A percentile compares a stretch with the other conserved stretches of the same genome.
These are phyloP conservation scores for Acanthurus tractus DNA, from an alignment of 2,797 vertebrate genomes.

Conservation along the genomic window DNA sequence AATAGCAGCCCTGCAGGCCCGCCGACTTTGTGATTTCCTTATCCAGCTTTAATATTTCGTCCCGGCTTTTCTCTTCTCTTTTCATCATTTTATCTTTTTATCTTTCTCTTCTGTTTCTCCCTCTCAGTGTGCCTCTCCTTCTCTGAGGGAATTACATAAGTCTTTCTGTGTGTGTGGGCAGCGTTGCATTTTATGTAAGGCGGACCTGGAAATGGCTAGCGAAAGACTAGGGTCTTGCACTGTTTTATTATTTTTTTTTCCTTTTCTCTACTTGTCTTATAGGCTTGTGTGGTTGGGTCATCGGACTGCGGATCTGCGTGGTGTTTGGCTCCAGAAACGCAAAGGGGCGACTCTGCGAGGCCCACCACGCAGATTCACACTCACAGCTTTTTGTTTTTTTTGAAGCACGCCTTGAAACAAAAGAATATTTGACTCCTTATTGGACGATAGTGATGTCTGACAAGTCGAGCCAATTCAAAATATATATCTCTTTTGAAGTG, in stretches of 20 bases:
- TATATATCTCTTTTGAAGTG: conserved; percentile 5
- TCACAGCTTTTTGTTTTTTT: neutral
- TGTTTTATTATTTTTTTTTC: conserved; percentile 19
- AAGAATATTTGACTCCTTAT: conserved; percentile 6
- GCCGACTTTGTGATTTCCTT: conserved; percentile 46
- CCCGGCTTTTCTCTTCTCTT: conserved; percentile 5
- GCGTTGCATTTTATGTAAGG: conserved; percentile 80
- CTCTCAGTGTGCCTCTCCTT: conserved; percentile 50
- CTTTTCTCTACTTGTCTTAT: conserved; percentile 22
- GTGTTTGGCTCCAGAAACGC: conserved; percentile 46
- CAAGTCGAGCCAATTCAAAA: conserved; percentile 13
- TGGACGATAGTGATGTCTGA: conserved; percentile 16
- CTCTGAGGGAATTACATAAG: conserved; percentile 81
- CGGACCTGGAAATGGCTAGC: conserved; percentile 74
- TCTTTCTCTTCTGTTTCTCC: conserved; percentile 52
- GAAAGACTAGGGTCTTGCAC: conserved; percentile 68
- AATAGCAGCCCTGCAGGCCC: conserved; percentile 38
- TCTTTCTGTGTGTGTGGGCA: conserved; percentile 71
- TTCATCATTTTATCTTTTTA: conserved; percentile 58
- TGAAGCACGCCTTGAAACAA: conserved; percentile 23
- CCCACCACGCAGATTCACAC: conserved; percentile 44
- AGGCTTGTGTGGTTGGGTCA: conserved; percentile 50
- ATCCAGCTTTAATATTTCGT: conserved; percentile 52
- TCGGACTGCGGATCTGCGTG: conserved; percentile 47
- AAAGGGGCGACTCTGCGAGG: conserved; percentile 23